phyloP scores from a whole-genome alignment of 2,888 invertebrate genomes.

The Plutella xylostella region DNA sequence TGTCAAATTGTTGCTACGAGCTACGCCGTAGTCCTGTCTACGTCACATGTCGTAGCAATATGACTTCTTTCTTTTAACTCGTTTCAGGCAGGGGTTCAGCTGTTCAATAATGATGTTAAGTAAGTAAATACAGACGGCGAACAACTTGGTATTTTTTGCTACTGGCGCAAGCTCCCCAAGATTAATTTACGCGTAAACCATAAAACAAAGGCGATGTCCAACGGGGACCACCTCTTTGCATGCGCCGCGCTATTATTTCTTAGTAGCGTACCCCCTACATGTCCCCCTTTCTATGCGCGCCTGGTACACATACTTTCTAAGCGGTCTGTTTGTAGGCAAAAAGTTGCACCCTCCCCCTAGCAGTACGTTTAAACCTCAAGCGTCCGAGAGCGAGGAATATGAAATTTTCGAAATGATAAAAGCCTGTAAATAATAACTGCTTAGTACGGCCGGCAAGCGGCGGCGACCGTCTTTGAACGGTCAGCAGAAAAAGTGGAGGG shows the following conservation, averaged over 20 bases:
- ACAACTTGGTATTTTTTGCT: too few species aligned
- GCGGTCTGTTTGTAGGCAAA: constrained; percentile 58
- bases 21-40: background rate
- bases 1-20: background rate
- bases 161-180: background rate
- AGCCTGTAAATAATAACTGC: constrained; percentile 70
- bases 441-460: constrained; percentile 49
- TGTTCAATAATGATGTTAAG: too few species aligned
- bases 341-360: constrained; percentile 37
- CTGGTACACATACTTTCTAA: constrained; percentile 36
- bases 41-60: background rate
- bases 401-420: constrained; percentile 70
- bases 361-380: constrained; percentile 60
- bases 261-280: constrained; percentile 30
- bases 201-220: constrained; percentile 26
- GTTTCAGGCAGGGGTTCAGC: too few species aligned
- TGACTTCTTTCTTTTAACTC: too few species aligned
- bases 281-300: constrained; percentile 20
- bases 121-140: too few species aligned
- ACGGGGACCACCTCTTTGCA: constrained; percentile 44
- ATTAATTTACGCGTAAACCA: constrained; percentile 4
- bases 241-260: constrained; percentile 60
- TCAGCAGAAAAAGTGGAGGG: constrained; percentile 22
- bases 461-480: constrained; percentile 41
- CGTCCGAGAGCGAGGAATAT: constrained; percentile 69